Evolutionary conservation across 2,888 invertebrate genomes (phyloP), one percentile per base, ranked within the genome.

Genomic region (Craniophora ligustri): DNA sequence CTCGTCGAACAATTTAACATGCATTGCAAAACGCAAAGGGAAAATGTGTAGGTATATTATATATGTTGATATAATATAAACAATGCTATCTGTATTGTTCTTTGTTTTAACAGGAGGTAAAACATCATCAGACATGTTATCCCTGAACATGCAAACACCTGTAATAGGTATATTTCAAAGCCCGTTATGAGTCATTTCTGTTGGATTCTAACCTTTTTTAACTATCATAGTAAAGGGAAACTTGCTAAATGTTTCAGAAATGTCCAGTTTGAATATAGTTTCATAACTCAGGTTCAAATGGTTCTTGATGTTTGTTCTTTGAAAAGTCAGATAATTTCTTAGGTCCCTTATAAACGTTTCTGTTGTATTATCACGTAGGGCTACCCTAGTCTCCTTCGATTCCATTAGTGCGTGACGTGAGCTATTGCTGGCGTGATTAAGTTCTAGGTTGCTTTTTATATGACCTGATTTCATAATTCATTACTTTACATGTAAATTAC

Each of bases 361-460:
- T 19, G 10, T 16, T 16, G 15, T 39, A 35, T 6, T 41, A 11
- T 14, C 44, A 32, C 38, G 54, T 40, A 54, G 11, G 32, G 6
- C 28, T 11, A 38, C 28, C 13, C 31, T 44, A 54, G 55, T 39
- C 18, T 54, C 48, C 26, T 42, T 47, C 63, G 49, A 38, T 63
- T 44, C 47, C 44, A 62, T 39, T 44, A 41, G 62, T 72, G 78
- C 76, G 67, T 76, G 76, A 56, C 55, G 36, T 44, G 55, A 50
- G 31, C 46, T 63, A 40, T 45, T 51, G 60, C 46, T 72, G 41
- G 50, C 58, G 63, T 67, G 48, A 71, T 56, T 73, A 54, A 50
- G 54, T 68, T 66, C 70, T 74, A 74, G 70, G 68, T 72, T 68
- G 61, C 36, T 76, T 77, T 76, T 74, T 74, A 72, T 68, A 21